Evolutionary conservation across 37 sponge, comb jelly and placozoan genomes (phyloP).

Genomic region (Dysidea cf. avara): DNA sequence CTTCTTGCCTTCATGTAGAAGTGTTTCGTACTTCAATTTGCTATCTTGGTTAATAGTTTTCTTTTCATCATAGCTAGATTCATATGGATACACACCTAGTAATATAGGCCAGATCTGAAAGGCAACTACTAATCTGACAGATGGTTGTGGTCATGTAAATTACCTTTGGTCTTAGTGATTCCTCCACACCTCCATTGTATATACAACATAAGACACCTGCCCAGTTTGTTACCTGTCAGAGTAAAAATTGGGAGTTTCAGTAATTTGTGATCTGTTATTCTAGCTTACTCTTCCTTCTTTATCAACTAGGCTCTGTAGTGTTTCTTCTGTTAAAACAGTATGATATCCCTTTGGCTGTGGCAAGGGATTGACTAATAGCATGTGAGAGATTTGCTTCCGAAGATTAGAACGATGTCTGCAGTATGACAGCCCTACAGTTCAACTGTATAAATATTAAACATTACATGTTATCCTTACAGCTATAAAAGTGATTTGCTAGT

Average conservation of each 20-base stretch:
- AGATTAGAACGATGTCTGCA: constrained; percentile 85
- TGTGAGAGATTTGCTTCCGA: constrained; percentile 58
- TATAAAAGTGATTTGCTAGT: constrained; percentile 75
- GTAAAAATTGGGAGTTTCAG: neutral
- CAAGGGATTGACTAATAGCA: constrained; percentile 27
- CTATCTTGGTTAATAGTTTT: neutral
- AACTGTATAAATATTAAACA: neutral
- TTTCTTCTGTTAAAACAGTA: neutral
- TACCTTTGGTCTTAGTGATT: constrained; percentile 68
- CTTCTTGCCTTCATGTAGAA: constrained; percentile 36
- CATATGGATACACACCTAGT: constrained; percentile 51
- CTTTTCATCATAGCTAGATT: constrained; percentile 2
- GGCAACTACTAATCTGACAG: neutral
- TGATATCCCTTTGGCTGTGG: neutral
- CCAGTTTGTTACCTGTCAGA: constrained; percentile 18
- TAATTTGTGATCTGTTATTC: neutral
- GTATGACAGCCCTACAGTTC: constrained; percentile 73
- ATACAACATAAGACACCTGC: constrained; percentile 39
- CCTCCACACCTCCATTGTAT: constrained; percentile 69
- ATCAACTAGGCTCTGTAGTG: no score
- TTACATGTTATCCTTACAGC: constrained; percentile 43
- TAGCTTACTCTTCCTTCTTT: no score
- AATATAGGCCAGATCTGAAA: constrained; percentile 86
- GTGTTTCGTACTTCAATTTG: constrained; percentile 2
- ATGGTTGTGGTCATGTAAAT: neutral